phyloP scores from a whole-genome alignment of 2,888 invertebrate species.

The Drosophila quinaria region DNA sequence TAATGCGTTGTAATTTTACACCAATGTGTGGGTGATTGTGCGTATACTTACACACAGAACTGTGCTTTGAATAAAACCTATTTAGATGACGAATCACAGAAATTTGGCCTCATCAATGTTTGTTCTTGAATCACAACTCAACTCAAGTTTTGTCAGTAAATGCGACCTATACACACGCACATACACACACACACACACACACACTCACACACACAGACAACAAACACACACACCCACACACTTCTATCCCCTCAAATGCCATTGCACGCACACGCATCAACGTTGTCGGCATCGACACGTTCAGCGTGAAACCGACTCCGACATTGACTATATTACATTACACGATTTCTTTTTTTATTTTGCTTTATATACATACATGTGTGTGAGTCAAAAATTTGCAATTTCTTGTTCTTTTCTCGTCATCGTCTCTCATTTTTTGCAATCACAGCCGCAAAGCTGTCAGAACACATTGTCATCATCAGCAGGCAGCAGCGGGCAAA shows the following conservation, averaged over 20 bases:
- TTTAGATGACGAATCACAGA: constrained; percentile 81
- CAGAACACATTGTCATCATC: constrained; percentile 81
- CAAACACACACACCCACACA: constrained; percentile 3
- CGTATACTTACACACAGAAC: constrained; percentile 17
- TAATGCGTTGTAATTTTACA: constrained; percentile 70
- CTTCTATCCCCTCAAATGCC: neutral
- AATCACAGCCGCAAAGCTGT: constrained; percentile 79
- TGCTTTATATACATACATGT: constrained; percentile 12
- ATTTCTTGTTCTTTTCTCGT: constrained; percentile 75
- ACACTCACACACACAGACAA: constrained; percentile 3
- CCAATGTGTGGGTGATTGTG: constrained; percentile 30
- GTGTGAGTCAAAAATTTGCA: constrained; percentile 60
- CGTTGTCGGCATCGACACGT: constrained; percentile 48
- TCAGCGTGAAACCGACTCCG: constrained; percentile 30
- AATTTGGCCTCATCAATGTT: constrained; percentile 82
- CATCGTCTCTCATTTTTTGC: constrained; percentile 81
- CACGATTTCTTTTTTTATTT: constrained; percentile 43
- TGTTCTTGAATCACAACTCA: constrained; percentile 60
- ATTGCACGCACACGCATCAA: constrained; percentile 22
- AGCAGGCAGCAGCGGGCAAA: constrained; percentile 23
- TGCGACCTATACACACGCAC: neutral
- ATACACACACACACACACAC: neutral
- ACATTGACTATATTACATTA: constrained; percentile 77
- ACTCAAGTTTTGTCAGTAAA: constrained; percentile 29
- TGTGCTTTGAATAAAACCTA: constrained; percentile 65